Base-by-base conservation (phyloP, 64 coral and sea anemone species). In the Montipora capricornis region DNA sequence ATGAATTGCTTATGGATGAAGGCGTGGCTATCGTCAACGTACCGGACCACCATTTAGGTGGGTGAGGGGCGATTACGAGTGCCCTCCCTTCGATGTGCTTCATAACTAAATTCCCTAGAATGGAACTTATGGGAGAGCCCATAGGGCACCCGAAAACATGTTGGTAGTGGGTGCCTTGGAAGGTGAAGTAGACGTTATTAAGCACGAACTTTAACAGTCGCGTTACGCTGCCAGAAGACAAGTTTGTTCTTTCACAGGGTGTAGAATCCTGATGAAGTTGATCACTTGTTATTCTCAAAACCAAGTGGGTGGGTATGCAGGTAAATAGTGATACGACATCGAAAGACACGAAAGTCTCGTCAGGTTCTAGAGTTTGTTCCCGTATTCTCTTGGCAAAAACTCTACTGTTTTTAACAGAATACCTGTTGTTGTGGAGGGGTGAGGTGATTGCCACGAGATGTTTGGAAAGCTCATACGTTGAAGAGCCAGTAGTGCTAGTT, bases 101-200 rank as follows among this genome's bases (percentile, higher is more conserved):
- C 52, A 55, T 55, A 55, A 55, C 52, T 10, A 10, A 55, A 55
- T 55, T 55, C 52, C 4, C 52, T 55, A 7, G 52, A 55, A 55
- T 55, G 64, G 64, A 9, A 68, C 64, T 68, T 16, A 68, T 19
- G 13, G 64, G 8, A 16, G 64, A 68, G 12, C 64, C 82, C 61
- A 62, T 66, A 55, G 52, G 52, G 52, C 52, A 55, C 52, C 52
- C 52, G 52, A 55, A 55, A 55, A 55, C 52, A 7, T 66, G 51
- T n/a, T 17, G 15, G 26, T 85, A 85, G 20, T 85, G 82, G 49
- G 53, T 77, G 17, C 47, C 73, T 60, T 89, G 46, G 53, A 89
- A 89, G 8, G 87, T 89, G 48, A 89, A 89, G 44, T 89, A 89
- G 24, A 70, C 58, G 71, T 89, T 89, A 26, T 76, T 89, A 9